These are phyloP conservation scores for Drosophila pseudotalamancana DNA, from an alignment of 2,888 invertebrate species.

Conservation along the genomic window DNA sequence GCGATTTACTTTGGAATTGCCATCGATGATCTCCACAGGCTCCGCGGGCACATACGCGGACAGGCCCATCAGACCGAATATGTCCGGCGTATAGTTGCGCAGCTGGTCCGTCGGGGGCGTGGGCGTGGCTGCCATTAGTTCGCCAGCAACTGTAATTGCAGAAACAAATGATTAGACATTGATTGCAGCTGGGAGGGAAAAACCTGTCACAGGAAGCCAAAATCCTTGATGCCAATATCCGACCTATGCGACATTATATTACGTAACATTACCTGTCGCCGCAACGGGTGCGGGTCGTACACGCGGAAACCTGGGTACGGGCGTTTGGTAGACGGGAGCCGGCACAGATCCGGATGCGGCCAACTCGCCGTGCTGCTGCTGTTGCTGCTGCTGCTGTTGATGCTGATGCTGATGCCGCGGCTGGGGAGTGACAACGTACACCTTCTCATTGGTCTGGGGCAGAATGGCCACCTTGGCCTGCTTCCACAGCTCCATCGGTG, in stretches of 20 bases:
- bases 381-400: constrained; percentile 29
- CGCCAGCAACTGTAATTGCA: constrained; percentile 15
- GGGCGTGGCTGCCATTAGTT: constrained; percentile 48
- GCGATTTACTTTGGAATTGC: constrained; percentile 87
- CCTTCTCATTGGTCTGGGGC: constrained; percentile 91
- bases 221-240: no score
- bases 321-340: constrained; percentile 59
- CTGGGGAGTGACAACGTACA: constrained; percentile 93
- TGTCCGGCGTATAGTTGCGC: constrained; percentile 79
- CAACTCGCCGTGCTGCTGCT: constrained; percentile 27
- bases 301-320: constrained; percentile 82
- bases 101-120: constrained; percentile 50
- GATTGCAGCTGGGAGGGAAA: no score
- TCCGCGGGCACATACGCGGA: constrained; percentile 85
- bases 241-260: no score
- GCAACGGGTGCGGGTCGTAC: constrained; percentile 86
- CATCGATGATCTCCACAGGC: constrained; percentile 86
- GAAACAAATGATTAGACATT: no score
- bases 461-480: constrained; percentile 89
- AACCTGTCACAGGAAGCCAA: no score
- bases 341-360: constrained; percentile 49
- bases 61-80: constrained; percentile 85
- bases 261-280: constrained; percentile 53
- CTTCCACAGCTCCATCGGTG: constrained; percentile 86
- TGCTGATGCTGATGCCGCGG: constrained; percentile 80